Conservation (phyloP, 2,113 vertebrate genomes). For the Acanthisitta chloris region DNA sequence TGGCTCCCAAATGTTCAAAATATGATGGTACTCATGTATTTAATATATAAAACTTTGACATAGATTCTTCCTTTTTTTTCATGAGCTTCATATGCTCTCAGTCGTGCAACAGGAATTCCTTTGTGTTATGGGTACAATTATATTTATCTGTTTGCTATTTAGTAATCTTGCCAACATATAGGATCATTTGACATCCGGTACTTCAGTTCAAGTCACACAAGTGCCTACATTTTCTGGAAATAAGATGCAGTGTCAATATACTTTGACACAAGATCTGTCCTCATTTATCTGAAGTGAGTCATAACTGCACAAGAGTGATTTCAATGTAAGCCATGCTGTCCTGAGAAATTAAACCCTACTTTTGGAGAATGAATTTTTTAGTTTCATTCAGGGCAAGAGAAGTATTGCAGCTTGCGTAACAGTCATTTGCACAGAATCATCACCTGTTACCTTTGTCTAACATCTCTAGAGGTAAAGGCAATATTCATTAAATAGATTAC, state of each 20-base stretch:
- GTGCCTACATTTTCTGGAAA: background rate
- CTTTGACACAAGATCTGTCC: background rate
- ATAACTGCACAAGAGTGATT: background rate
- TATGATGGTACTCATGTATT: background rate
- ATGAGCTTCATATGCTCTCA: background rate
- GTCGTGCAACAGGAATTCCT: background rate
- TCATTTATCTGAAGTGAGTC: background rate
- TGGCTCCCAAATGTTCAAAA: background rate
- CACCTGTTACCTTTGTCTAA: background rate
- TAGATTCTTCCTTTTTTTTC: background rate
- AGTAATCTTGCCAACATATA: background rate
- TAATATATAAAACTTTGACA: background rate
- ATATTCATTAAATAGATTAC: background rate
- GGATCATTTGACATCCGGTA: background rate
- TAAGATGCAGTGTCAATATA: background rate
- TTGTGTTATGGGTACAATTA: background rate
- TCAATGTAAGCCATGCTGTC: background rate
- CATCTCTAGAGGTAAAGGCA: background rate
- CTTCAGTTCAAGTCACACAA: background rate
- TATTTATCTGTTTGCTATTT: background rate
- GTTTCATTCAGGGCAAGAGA: background rate
- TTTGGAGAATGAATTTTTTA: background rate
- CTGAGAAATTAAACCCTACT: background rate
- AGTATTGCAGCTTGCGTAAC: background rate
- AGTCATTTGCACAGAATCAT: background rate